Percentiles rank a stretch among this genome's conserved stretches.
These are phyloP conservation scores for Nylanderia fulva DNA, from an alignment of 1,140 invertebrate genomes.

Conservation along the genomic window DNA sequence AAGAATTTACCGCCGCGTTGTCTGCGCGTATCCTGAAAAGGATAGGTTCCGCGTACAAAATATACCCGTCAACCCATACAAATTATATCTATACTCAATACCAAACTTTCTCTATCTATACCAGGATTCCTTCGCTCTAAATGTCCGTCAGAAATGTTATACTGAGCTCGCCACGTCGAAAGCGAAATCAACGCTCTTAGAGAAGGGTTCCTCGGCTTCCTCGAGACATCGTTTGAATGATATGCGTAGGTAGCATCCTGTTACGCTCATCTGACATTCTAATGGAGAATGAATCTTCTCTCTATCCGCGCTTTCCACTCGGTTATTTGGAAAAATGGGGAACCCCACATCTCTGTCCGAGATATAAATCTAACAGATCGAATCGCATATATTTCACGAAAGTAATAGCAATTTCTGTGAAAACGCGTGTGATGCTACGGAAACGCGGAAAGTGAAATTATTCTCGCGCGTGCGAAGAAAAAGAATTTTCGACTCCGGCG, in stretches of 20 bases:
- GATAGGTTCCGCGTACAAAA: constrained; percentile 40
- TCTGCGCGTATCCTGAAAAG: constrained; percentile 26
- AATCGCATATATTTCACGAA: constrained; percentile 16
- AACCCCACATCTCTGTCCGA: not conserved
- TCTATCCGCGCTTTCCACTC: not conserved
- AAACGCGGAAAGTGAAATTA: constrained; percentile 54
- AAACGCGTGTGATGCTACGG: constrained; percentile 21
- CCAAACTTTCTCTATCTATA: constrained; percentile 52
- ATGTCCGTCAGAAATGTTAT: not conserved
- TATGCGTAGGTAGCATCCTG: constrained; percentile 51
- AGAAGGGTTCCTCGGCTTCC: constrained; percentile 8
- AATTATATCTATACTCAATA: constrained; percentile 56
- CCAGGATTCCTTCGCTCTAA: constrained; percentile 6
- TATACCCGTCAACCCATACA: constrained; percentile 55
- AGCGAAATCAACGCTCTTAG: constrained; percentile 27
- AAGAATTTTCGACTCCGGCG: not conserved
- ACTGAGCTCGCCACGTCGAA: not conserved
- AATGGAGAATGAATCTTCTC: constrained; percentile 34
- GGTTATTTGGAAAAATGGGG: constrained; percentile 13
- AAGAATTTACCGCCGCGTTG: constrained; percentile 52
- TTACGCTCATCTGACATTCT: constrained; percentile 19
- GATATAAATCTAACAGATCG: constrained; percentile 42
- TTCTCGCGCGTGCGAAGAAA: constrained; percentile 20
- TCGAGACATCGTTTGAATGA: constrained; percentile 15
- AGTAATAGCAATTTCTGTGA: constrained; percentile 6